Evolutionary conservation across 2,888 invertebrate genomes (phyloP).

Genomic region (Halictus ligatus): DNA sequence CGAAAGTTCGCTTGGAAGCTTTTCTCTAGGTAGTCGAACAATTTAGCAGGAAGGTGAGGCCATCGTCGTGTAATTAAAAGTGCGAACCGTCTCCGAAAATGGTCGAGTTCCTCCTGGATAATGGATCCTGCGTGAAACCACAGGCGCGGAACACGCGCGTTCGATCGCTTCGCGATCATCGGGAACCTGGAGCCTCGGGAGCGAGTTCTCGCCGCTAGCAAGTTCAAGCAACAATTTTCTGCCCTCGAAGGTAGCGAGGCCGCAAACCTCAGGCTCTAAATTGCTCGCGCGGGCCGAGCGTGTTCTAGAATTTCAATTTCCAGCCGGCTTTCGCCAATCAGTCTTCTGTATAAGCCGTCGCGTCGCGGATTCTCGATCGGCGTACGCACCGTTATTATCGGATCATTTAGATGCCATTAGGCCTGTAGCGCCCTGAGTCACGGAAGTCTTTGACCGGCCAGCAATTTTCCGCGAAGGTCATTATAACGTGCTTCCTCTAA

Average conservation of each 20-base stretch:
- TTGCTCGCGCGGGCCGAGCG: neutral
- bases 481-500: neutral
- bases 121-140: neutral
- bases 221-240: constrained; percentile 11
- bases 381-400: constrained; percentile 10
- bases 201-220: neutral
- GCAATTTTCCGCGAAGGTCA: neutral
- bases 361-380: neutral
- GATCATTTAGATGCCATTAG: constrained; percentile 25
- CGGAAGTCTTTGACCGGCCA: neutral
- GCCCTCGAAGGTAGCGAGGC: constrained; percentile 4
- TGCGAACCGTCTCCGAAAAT: neutral
- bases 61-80: neutral
- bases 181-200: neutral
- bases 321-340: constrained; percentile 13
- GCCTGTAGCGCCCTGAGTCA: neutral
- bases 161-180: neutral
- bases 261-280: constrained; percentile 13
- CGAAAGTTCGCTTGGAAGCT: too few relatives aligned
- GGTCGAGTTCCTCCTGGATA: neutral
- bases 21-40: too few relatives aligned
- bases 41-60: too few relatives aligned
- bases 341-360: neutral
- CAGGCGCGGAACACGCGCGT: neutral
- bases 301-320: constrained; percentile 13